Conservation (phyloP, 2,113 vertebrate genomes). For the Ciconia maguari region DNA sequence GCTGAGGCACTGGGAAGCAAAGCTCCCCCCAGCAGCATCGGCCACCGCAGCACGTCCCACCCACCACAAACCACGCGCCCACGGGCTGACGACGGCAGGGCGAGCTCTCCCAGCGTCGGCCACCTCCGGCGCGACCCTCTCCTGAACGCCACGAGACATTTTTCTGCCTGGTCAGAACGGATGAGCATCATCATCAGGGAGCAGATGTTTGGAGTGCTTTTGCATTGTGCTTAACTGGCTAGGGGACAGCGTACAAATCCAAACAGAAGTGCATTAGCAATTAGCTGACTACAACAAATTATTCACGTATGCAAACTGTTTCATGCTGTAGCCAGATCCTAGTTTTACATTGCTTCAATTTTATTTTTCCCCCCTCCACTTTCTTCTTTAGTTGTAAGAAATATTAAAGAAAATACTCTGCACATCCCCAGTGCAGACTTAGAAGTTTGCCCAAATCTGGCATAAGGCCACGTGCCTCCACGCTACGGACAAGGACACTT, state of each 20-base stretch:
- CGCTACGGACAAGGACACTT: accelerated
- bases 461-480: accelerated
- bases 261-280: not conserved
- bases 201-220: not conserved
- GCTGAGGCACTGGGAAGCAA: accelerated
- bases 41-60: not conserved
- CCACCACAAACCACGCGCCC: accelerated
- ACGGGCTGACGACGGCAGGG: not conserved
- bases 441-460: accelerated
- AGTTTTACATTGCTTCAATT: not conserved
- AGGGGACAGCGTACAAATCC: not conserved
- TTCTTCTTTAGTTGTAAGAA: not conserved
- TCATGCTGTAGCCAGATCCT: not conserved
- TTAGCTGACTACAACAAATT: not conserved
- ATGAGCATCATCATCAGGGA: not conserved
- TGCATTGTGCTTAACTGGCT: not conserved
- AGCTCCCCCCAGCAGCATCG: not conserved
- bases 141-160: accelerated
- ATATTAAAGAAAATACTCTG: not conserved
- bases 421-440: accelerated
- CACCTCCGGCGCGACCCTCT: not conserved
- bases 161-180: not conserved
- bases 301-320: accelerated
- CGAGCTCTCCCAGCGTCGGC: not conserved
- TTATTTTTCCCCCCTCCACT: not conserved